These are phyloP conservation scores for Trissoscelio sp. DNA, from an alignment of 2,888 invertebrate species.

Conservation along the genomic window DNA sequence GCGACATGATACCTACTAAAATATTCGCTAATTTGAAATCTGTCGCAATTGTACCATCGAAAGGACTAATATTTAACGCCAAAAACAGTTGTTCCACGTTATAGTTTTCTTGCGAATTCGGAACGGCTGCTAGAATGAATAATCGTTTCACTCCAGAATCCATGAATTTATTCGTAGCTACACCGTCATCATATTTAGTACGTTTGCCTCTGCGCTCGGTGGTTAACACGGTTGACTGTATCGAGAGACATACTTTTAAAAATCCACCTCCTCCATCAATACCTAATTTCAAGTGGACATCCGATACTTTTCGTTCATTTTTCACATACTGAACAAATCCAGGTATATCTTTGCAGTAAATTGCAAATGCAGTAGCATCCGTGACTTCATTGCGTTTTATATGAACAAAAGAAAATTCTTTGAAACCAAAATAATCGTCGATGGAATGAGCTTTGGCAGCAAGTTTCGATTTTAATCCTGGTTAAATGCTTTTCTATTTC, in stretches of 20 bases:
- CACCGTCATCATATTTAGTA: background rate
- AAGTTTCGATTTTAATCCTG: conserved; percentile 38
- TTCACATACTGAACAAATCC: conserved; percentile 32
- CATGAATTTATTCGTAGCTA: background rate
- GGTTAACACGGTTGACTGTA: conserved; percentile 9
- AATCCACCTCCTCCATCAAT: conserved; percentile 22
- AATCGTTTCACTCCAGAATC: conserved; percentile 29
- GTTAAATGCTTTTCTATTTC: conserved; percentile 33
- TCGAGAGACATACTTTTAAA: conserved; percentile 24
- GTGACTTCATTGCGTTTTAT: conserved; percentile 27
- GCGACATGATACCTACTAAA: conserved; percentile 41
- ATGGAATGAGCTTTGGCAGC: conserved; percentile 24
- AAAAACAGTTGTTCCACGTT: conserved; percentile 31
- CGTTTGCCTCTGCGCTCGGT: background rate
- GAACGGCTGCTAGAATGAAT: conserved; percentile 13
- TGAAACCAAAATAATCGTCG: conserved; percentile 36
- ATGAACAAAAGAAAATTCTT: conserved; percentile 30
- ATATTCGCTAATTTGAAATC: conserved; percentile 49
- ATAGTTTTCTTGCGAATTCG: conserved; percentile 40
- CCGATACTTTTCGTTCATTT: conserved; percentile 15
- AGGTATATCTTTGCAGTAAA: conserved; percentile 30
- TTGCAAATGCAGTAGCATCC: conserved; percentile 26
- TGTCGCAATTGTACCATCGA: conserved; percentile 30
- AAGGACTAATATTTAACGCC: conserved; percentile 25
- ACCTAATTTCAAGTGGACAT: conserved; percentile 20